Percentiles rank a stretch among this genome's conserved stretches.
Conservation (phyloP, 2,888 invertebrate species). For the Bombylius major region DNA sequence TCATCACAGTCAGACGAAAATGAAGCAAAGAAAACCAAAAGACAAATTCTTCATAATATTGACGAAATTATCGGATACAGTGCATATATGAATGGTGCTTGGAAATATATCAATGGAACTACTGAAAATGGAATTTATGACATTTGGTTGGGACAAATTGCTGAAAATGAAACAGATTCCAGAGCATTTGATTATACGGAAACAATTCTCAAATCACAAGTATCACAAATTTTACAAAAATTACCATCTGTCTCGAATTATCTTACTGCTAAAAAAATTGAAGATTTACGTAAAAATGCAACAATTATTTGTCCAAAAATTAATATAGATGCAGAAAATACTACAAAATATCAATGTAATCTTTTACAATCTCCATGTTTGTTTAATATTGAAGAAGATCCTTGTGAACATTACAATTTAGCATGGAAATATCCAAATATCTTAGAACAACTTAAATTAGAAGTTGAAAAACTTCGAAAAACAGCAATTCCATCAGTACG, state of each 20-base stretch:
- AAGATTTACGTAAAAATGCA: slow-evolving; percentile 20
- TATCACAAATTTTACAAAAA: slow-evolving; percentile 17
- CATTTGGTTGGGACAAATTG: slow-evolving; percentile 20
- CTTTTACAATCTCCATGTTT: slow-evolving; percentile 34
- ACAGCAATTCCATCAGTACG: slow-evolving; percentile 35
- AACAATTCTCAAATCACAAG: slow-evolving; percentile 20
- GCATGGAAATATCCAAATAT: slow-evolving; percentile 24
- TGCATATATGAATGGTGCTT: slow-evolving; percentile 22
- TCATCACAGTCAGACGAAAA: slow-evolving; percentile 25
- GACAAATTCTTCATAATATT: slow-evolving; percentile 47
- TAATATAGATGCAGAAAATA: slow-evolving; percentile 7
- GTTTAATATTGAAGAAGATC: slow-evolving; percentile 41
- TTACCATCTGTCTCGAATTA: slow-evolving; percentile 5
- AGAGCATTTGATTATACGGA: slow-evolving; percentile 20
- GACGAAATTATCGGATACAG: slow-evolving; percentile 43
- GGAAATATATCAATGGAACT: slow-evolving; percentile 31
- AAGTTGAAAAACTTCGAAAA: slow-evolving; percentile 36
- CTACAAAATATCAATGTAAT: slow-evolving; percentile 22
- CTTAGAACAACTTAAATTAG: slow-evolving; percentile 33
- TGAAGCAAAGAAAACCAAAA: not conserved
- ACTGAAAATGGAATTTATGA: slow-evolving; percentile 21
- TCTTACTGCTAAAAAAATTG: slow-evolving; percentile 1
- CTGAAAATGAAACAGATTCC: slow-evolving; percentile 22
- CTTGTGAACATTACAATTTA: slow-evolving; percentile 39
- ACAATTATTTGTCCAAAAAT: slow-evolving; percentile 20